Conservation (phyloP, 2,888 invertebrate genomes). For the Aleiodes leptofemur region DNA sequence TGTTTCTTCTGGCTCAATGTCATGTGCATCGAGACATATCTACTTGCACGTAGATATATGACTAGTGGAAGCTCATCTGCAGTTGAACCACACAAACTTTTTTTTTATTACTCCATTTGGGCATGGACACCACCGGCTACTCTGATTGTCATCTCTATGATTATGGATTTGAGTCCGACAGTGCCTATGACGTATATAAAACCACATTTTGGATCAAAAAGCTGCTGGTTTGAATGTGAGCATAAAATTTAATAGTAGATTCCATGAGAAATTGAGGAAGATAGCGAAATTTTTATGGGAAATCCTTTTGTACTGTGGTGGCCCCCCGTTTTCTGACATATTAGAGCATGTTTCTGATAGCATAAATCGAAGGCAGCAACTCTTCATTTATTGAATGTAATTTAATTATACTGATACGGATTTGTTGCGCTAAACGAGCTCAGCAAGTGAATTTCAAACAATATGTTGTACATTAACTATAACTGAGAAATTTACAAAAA, state of each 20-base stretch:
- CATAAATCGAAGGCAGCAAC: too few relatives aligned
- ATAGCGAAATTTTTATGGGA: too few relatives aligned
- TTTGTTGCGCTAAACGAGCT: too few relatives aligned
- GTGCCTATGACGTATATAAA: constrained; percentile 79
- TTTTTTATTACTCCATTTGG: constrained; percentile 79
- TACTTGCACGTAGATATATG: constrained; percentile 74
- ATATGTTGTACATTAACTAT: too few relatives aligned
- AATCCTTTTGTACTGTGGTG: too few relatives aligned
- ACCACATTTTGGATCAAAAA: constrained; percentile 78
- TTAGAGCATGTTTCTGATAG: too few relatives aligned
- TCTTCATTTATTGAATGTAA: too few relatives aligned
- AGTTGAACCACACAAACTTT: constrained; percentile 62
- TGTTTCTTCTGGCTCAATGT: constrained; percentile 84
- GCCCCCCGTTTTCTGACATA: too few relatives aligned
- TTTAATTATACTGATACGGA: too few relatives aligned
- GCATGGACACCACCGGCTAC: constrained; percentile 78
- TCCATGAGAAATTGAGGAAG: background rate
- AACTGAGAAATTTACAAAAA: too few relatives aligned
- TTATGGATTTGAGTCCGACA: constrained; percentile 79
- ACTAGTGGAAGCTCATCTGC: constrained; percentile 32
- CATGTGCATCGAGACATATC: constrained; percentile 82
- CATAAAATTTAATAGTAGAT: constrained; percentile 47
- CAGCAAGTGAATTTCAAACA: too few relatives aligned
- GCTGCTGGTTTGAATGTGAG: constrained; percentile 82
- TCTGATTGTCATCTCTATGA: constrained; percentile 78